Conservation (phyloP, 1,140 invertebrate species). For the Atta colombica region DNA sequence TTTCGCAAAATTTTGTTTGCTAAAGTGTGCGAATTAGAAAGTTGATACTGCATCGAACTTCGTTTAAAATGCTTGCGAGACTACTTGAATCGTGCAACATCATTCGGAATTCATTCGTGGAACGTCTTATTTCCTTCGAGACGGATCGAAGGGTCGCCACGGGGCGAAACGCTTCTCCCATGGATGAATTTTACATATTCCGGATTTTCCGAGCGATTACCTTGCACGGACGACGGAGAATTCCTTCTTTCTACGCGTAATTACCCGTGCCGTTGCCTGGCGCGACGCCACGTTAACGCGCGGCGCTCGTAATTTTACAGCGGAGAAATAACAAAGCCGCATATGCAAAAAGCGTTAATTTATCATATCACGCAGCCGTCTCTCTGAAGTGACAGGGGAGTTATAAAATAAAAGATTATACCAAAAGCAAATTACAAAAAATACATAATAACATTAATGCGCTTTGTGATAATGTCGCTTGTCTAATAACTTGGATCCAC, state of each 20-base stretch:
- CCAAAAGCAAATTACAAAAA: constrained; percentile 11
- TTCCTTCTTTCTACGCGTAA: constrained; percentile 56
- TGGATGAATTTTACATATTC: constrained; percentile 58
- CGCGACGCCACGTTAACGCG: constrained; percentile 49
- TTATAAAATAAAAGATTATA: background rate
- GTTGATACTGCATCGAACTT: background rate
- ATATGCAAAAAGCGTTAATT: constrained; percentile 32
- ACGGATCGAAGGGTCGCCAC: constrained; percentile 38
- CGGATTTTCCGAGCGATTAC: constrained; percentile 58
- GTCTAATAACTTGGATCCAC: background rate
- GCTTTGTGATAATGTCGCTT: background rate
- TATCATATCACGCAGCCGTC: constrained; percentile 6
- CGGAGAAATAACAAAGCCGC: constrained; percentile 20
- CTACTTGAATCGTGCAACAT: background rate
- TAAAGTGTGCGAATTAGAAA: background rate
- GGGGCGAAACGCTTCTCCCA: background rate
- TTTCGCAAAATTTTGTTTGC: background rate
- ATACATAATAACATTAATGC: constrained; percentile 7
- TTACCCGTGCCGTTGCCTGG: constrained; percentile 30
- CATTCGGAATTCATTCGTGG: constrained; percentile 35
- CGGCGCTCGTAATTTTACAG: constrained; percentile 22
- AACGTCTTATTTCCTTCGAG: constrained; percentile 30
- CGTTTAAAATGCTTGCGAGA: background rate
- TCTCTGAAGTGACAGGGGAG: background rate
- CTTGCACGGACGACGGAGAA: constrained; percentile 14